A percentile compares a stretch with the other conserved stretches of the same genome.
Conservation (phyloP, 2,888 invertebrate genomes). For the Malachius bipustulatus region DNA sequence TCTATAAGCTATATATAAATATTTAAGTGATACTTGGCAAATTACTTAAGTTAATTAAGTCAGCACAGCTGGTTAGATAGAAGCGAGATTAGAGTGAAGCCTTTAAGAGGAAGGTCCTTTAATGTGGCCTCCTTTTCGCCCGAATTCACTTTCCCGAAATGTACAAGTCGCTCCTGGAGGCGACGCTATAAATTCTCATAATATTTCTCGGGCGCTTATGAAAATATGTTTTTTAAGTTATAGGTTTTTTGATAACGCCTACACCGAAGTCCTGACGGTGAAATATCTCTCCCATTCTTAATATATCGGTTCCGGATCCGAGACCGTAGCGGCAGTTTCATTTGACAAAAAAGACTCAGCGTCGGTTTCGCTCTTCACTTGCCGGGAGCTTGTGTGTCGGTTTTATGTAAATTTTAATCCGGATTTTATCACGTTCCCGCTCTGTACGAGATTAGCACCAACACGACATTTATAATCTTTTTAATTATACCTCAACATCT, state of each 20-base stretch:
- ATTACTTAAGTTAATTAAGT: conserved; percentile 1
- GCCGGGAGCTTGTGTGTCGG: too few relatives aligned
- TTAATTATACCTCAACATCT: too few relatives aligned
- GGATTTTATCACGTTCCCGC: too few relatives aligned
- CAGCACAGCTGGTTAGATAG: conserved; percentile 2
- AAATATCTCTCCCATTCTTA: conserved; percentile 13
- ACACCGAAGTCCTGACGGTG: conserved; percentile 8
- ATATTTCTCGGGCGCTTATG: conserved; percentile 23
- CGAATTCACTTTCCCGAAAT: conserved; percentile 25
- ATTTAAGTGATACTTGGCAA: too few relatives aligned
- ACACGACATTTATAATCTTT: too few relatives aligned
- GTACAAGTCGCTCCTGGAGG: conserved; percentile 21
- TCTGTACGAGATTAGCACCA: too few relatives aligned
- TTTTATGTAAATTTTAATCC: too few relatives aligned
- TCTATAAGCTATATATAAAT: too few relatives aligned
- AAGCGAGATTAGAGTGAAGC: background rate
- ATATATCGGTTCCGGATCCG: background rate
- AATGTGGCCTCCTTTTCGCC: conserved; percentile 13
- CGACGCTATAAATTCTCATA: conserved; percentile 24
- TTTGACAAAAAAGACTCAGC: too few relatives aligned
- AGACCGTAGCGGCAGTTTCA: too few relatives aligned
- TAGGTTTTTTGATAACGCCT: conserved; percentile 22
- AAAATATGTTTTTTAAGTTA: conserved; percentile 26
- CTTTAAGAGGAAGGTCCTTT: conserved; percentile 6
- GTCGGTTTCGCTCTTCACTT: too few relatives aligned